Conservation (phyloP, 2,113 vertebrate species). For the Triplophysa rosa region DNA sequence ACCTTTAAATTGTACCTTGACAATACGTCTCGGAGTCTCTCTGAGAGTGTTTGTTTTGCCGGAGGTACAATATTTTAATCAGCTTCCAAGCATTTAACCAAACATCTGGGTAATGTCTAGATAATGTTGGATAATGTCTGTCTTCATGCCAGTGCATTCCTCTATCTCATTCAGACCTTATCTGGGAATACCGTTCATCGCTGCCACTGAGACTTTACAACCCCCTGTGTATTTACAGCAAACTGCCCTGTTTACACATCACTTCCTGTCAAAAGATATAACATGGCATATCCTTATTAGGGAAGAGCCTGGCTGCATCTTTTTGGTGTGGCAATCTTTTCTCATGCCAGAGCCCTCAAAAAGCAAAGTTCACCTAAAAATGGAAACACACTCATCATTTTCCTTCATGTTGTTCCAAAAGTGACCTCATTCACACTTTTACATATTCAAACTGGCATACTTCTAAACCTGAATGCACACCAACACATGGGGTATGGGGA, state of each 20-base stretch:
- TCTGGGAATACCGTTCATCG: constrained; percentile 41
- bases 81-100: neutral
- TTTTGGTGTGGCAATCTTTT: neutral
- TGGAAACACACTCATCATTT: neutral
- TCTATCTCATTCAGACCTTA: constrained; percentile 36
- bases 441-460: no score
- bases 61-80: neutral
- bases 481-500: no score
- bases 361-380: neutral
- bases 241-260: constrained; percentile 2
- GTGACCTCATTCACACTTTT: no score
- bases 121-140: constrained; percentile 16
- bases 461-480: no score
- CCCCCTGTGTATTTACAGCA: constrained; percentile 24
- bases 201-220: neutral
- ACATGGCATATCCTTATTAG: constrained; percentile 26
- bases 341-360: no score
- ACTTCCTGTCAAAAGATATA: constrained; percentile 29
- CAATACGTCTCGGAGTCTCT: no score
- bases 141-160: constrained; percentile 38
- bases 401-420: neutral
- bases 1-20: no score
- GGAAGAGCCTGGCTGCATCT: neutral
- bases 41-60: no score
- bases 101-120: constrained; percentile 16